Percentiles rank a stretch among this genome's conserved stretches.
These are phyloP conservation scores for Caenorhabditis auriculariae DNA, from an alignment of 2,888 invertebrate genomes.

Conservation along the genomic window DNA sequence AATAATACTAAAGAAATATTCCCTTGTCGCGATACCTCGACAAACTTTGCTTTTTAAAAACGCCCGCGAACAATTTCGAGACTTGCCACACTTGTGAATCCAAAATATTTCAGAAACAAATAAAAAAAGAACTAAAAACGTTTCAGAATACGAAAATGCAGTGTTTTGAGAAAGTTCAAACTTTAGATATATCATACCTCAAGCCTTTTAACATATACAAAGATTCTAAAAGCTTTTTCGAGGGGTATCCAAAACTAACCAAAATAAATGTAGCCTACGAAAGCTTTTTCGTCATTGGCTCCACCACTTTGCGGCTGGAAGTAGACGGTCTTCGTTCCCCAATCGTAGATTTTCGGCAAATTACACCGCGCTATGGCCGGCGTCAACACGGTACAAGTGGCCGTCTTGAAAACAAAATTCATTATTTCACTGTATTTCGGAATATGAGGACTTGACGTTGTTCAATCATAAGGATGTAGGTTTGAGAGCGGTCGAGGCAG, in stretches of 20 bases:
- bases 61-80: too few relatives aligned
- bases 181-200: too few relatives aligned
- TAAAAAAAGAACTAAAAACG: too few relatives aligned
- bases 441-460: constrained; percentile 43
- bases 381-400: constrained; percentile 58
- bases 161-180: neutral
- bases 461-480: constrained; percentile 61
- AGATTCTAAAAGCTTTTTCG: neutral
- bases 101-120: too few relatives aligned
- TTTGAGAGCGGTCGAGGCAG: constrained; percentile 74
- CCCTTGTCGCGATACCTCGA: too few relatives aligned
- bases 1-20: too few relatives aligned
- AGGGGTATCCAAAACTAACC: constrained; percentile 27
- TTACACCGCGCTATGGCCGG: constrained; percentile 60
- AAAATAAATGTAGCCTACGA: constrained; percentile 62
- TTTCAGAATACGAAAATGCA: neutral
- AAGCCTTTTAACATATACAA: too few relatives aligned
- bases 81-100: too few relatives aligned
- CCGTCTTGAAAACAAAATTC: constrained; percentile 27
- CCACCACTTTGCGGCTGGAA: constrained; percentile 60
- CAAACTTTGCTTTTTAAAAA: too few relatives aligned
- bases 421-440: too few relatives aligned
- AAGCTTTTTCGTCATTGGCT: constrained; percentile 61
- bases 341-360: constrained; percentile 60
- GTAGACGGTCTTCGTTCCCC: constrained; percentile 62